Base-by-base conservation (phyloP, 35 echinoderm and acorn worm genomes). In the Strongylocentrotus purpuratus region DNA sequence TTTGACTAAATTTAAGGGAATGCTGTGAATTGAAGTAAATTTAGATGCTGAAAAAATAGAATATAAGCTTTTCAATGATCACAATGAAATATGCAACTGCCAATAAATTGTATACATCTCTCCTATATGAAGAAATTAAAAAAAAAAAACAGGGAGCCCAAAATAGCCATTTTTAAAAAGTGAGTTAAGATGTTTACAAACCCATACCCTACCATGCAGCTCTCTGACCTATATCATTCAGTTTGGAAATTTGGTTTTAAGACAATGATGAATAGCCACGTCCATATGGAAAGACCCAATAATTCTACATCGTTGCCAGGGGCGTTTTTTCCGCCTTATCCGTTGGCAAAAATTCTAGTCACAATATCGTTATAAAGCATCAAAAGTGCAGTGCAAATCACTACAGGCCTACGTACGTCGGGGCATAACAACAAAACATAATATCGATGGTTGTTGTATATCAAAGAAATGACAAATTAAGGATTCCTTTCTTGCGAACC, bases 321-420 rank as follows among this genome's bases (percentile, higher is more conserved):
- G 65, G 65, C 22, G 22, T 22, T 78, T 78, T 78, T 22, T 78
- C 65, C 65, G 65, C 65, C 65, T 78, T 78, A 78, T 28, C 28
- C 28, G 20, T n/a, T 78, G 13, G 18, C 4, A 59, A 59, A 59
- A 59, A 78, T 78, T 78, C 65, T 78, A 22, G 65, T 78, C 65
- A 78, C 20, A 78, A 78, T 78, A 78, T n/a, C 65, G 65, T 78
- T 78, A 78, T n/a, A 78, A 78, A 78, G 65, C 65, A 78, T n/a
- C 65, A 2, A 78, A 78, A 78, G 65, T 78, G 65, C 65, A 78
- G 65, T n/a, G 20, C 65, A 78, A n/a, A 78, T 78, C 65, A 78
- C 65, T 8, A 28, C 18, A 55, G 10, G 11, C 15, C 50, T 55
- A n/a, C 65, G 65, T 78, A 78, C 65, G 65, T 78, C 28, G 20